phyloP scores from a whole-genome alignment of 2,888 invertebrate species.

The Anodontia alba region DNA sequence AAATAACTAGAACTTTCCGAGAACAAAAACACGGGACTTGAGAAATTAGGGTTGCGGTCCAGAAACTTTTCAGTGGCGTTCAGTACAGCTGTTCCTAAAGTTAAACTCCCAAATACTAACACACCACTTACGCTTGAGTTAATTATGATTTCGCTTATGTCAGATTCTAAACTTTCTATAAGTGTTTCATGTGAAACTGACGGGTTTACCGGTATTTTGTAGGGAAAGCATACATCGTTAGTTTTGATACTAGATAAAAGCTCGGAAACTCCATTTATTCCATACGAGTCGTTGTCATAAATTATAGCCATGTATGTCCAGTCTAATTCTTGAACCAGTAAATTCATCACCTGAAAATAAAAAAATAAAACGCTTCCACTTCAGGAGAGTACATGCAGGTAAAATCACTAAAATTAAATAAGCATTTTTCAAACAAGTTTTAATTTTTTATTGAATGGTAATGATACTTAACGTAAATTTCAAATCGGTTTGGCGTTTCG shows the following conservation, averaged over 20 bases:
- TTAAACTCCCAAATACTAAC: conserved; percentile 38
- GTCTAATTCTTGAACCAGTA: no score
- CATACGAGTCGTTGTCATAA: conserved; percentile 54
- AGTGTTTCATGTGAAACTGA: background rate
- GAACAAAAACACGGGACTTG: conserved; percentile 43
- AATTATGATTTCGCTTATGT: background rate
- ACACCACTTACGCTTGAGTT: conserved; percentile 36
- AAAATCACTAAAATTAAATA: no score
- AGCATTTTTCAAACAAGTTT: no score
- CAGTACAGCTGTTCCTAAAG: conserved; percentile 20
- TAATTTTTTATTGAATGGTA: no score
- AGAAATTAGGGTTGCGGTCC: background rate
- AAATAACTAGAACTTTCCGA: conserved; percentile 43
- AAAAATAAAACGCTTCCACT: no score
- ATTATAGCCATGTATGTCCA: no score
- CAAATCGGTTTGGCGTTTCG: no score
- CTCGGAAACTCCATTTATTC: conserved; percentile 31
- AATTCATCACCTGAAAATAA: no score
- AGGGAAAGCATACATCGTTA: conserved; percentile 44
- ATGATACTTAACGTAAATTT: no score
- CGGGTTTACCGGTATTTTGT: conserved; percentile 19
- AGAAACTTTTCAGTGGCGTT: conserved; percentile 28
- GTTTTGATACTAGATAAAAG: conserved; percentile 10
- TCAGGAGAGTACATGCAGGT: no score
- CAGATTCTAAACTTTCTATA: background rate